A percentile compares a stretch with the other conserved stretches of the same genome.
Evolutionary conservation across 2,888 invertebrate species (phyloP).

Genomic region (Trichogramma evanescens): DNA sequence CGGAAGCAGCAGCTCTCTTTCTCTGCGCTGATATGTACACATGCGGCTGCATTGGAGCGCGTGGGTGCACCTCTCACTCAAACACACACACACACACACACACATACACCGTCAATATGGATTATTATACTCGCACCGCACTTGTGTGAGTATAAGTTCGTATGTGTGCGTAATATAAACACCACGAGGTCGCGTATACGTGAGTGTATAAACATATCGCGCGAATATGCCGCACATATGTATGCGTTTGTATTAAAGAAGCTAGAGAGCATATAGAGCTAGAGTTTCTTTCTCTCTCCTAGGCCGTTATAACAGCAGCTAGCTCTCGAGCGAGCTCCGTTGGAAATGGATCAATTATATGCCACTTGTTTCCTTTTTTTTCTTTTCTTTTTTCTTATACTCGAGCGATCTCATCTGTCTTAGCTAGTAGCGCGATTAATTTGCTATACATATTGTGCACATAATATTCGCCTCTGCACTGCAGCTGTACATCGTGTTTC

Average conservation of each 20-base stretch:
- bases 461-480: no score
- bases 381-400: background rate
- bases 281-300: background rate
- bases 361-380: background rate
- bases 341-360: constrained; percentile 17
- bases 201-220: no score
- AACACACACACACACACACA: no score
- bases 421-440: no score
- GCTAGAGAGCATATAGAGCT: no score
- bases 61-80: no score
- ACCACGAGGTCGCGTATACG: no score
- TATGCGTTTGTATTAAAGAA: background rate
- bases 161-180: background rate
- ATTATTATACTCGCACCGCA: background rate
- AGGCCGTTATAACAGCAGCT: constrained; percentile 8
- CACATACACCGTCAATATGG: background rate
- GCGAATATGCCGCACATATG: no score
- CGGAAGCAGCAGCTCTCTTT: constrained; percentile 9
- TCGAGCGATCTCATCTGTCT: no score
- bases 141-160: background rate
- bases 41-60: background rate
- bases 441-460: no score
- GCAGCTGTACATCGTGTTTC: no score
- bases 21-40: background rate
- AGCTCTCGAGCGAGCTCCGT: background rate